Percentiles rank a stretch among this genome's conserved stretches.
Evolutionary conservation across 2,797 vertebrate species (phyloP).

Genomic region (Rallus crepitans): DNA sequence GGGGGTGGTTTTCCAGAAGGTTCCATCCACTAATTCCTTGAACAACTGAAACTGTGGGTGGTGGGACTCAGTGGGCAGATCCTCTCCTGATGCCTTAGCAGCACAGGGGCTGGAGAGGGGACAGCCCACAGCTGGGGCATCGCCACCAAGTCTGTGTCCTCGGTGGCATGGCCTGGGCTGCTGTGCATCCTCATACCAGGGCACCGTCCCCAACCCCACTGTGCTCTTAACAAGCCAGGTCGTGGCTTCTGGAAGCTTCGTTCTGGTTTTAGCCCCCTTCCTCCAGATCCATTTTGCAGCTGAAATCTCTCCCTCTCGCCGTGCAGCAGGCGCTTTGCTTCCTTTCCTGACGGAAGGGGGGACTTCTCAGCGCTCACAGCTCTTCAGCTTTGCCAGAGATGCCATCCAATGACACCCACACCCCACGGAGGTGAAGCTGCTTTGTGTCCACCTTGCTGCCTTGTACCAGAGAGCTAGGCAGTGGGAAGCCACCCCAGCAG

Average conservation of each 20-base stretch:
- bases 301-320: not conserved
- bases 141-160: not conserved
- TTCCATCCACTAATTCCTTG: not conserved
- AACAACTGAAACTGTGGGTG: not conserved
- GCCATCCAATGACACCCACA: not conserved
- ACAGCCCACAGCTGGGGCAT: not conserved
- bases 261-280: not conserved
- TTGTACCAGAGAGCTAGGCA: not conserved
- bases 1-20: not conserved
- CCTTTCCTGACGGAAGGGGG: not conserved
- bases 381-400: not conserved
- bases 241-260: not conserved
- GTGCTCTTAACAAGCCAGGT: not conserved
- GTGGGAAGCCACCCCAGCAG: not conserved
- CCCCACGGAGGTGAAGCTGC: not conserved
- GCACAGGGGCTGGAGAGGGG: not conserved
- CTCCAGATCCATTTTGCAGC: not conserved
- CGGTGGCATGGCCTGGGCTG: not conserved
- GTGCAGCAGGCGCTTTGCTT: not conserved
- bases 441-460: not conserved
- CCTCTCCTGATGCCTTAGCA: not conserved
- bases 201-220: not conserved
- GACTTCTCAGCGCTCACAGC: not conserved
- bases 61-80: not conserved
- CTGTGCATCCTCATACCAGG: rapidly evolving